Evolutionary conservation across 2,888 invertebrate genomes (phyloP), one percentile per base, ranked within the genome.

Genomic region (Campaea margaritaria): DNA sequence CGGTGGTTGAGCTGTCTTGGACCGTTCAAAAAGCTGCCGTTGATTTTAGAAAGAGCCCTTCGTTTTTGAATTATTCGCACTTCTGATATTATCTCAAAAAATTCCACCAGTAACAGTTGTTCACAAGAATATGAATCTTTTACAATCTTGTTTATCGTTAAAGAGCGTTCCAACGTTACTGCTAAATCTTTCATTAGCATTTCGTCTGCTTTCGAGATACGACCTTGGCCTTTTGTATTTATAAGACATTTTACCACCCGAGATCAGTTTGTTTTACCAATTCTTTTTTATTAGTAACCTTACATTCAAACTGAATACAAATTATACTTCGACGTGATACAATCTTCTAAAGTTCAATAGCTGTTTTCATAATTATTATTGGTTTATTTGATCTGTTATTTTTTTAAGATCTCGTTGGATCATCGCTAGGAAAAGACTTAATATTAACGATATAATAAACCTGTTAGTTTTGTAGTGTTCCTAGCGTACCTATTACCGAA

Each of bases 191-290:
- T 45, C 45, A 49, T 48, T 52, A 49, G 39, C 44, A 50, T 50
- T 49, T 59, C 44, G 39, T 48, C 28, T 12, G 43, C 46, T 52
- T 52, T 48, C 52, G 39, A 34, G 53, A 45, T 49, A 34, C 34
- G 54, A 53, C 59, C 59, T 54, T 59, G 59, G 54, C 59, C 59
- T 59, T 59, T 50, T 45, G n/a, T 15, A 41, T 21, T 41, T 49
- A 53, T 49, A 48, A 41, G 31, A 43, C 39, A 38, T 48, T 42
- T 44, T 52, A 38, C 34, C 42, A 36, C 28, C 21, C 34, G 42
- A 54, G 41, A 41, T 27, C 45, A 31, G 27, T 41, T 50, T 44
- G 13, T 34, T 53, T 42, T 34, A 12, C 4, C n/a, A n/a, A n/a
- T 36, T 44, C 46, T 47, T 45, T 41, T 21, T 31, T 48, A 36